Evolutionary conservation across 2,888 invertebrate species (phyloP).

Genomic region (Druceiella hillmani): DNA sequence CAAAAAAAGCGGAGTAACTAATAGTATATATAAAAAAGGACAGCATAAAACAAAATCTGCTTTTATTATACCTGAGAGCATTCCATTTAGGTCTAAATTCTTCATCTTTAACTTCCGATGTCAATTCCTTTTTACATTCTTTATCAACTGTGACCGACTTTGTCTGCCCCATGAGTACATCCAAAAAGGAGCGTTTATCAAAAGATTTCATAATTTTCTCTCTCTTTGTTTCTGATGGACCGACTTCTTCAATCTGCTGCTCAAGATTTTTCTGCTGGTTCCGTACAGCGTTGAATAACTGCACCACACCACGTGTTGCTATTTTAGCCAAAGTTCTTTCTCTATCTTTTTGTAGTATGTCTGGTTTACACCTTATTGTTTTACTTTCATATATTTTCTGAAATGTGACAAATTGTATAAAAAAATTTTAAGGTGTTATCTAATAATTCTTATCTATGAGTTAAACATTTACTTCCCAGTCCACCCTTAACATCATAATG

Average conservation of each 20-base stretch:
- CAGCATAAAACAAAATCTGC: too few species aligned
- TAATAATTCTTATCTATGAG: conserved; percentile 1
- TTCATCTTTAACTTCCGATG: conserved; percentile 40
- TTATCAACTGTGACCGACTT: conserved; percentile 51
- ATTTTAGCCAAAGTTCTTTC: conserved; percentile 75
- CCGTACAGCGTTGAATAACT: conserved; percentile 86
- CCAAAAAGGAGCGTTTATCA: conserved; percentile 70
- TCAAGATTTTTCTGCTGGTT: conserved; percentile 77
- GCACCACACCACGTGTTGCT: conserved; percentile 89
- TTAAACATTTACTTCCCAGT: not conserved
- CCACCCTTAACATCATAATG: not conserved
- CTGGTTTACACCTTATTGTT: conserved; percentile 68
- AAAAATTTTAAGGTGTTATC: conserved; percentile 7
- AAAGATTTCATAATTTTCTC: conserved; percentile 72
- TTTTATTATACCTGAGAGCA: conserved; percentile 51
- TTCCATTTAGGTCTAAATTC: conserved; percentile 51
- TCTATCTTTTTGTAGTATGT: conserved; percentile 66
- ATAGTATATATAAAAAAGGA: too few species aligned
- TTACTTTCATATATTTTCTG: conserved; percentile 59
- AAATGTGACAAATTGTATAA: conserved; percentile 27
- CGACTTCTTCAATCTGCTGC: conserved; percentile 62
- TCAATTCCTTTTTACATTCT: conserved; percentile 36
- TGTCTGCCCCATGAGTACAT: conserved; percentile 69
- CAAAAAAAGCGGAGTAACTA: too few species aligned
- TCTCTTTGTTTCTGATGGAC: conserved; percentile 70